Evolutionary conservation across 2,888 invertebrate species (phyloP).

Genomic region (Myathropa florea): DNA sequence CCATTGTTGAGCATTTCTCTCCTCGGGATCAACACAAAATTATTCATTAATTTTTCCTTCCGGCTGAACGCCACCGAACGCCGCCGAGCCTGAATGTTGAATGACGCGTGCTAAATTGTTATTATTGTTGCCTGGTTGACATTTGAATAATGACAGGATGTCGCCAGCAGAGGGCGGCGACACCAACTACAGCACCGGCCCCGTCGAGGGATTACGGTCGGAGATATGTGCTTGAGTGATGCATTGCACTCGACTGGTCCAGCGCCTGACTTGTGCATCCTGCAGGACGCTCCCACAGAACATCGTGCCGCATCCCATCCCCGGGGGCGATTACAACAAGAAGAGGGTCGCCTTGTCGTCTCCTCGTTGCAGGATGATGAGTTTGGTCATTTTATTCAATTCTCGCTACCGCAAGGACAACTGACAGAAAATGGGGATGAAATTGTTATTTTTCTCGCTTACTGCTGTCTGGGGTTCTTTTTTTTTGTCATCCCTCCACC

Average conservation of each 20-base stretch:
- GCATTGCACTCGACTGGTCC: conserved; percentile 64
- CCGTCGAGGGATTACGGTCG: not conserved
- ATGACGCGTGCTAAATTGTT: conserved; percentile 67
- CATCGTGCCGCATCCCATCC: conserved; percentile 1
- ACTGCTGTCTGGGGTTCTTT: conserved; percentile 34
- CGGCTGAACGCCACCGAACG: conserved; percentile 40
- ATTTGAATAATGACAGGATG: conserved; percentile 70
- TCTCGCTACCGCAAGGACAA: conserved; percentile 40
- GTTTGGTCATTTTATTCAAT: conserved; percentile 67
- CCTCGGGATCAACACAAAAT: conserved; percentile 55
- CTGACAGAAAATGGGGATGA: conserved; percentile 43
- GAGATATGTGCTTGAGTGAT: conserved; percentile 63
- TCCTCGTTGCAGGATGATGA: conserved; percentile 25
- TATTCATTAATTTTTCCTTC: conserved; percentile 70
- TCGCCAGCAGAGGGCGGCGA: conserved; percentile 16
- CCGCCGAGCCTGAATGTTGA: conserved; percentile 31
- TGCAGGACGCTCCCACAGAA: conserved; percentile 32
- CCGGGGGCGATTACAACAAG: not conserved
- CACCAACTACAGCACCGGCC: not conserved
- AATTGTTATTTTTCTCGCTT: conserved; percentile 60
- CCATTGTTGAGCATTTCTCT: conserved; percentile 39
- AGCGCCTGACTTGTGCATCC: not conserved
- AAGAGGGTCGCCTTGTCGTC: not conserved
- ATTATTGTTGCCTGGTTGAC: conserved; percentile 52
- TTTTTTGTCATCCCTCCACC: not conserved